Conservation (phyloP, 2,797 vertebrate species). For the Melanotaenia boesemani region DNA sequence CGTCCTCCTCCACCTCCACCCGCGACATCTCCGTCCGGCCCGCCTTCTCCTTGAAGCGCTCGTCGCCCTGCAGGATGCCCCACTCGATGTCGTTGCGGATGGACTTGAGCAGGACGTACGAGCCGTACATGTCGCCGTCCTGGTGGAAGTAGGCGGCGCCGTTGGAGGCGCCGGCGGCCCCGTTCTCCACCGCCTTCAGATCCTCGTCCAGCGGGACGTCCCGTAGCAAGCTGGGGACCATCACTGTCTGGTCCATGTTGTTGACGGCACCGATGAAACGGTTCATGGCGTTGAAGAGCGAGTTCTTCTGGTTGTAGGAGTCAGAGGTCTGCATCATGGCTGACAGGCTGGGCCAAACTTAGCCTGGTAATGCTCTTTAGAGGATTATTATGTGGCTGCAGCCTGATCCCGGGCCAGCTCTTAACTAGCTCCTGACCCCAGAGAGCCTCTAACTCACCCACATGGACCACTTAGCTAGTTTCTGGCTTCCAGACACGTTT, state of each 20-base stretch:
- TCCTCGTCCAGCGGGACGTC: conserved; percentile 88
- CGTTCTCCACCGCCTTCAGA: conserved; percentile 44
- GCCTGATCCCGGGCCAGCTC: conserved; percentile 27
- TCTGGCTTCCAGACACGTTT: background rate
- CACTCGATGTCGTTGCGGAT: conserved; percentile 94
- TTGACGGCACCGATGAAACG: conserved; percentile 94
- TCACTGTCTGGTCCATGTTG: conserved; percentile 97
- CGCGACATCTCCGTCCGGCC: conserved; percentile 56
- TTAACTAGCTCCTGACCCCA: conserved; percentile 1
- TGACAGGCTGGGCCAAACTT: conserved; percentile 45
- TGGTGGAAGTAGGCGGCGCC: conserved; percentile 78
- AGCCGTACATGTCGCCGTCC: conserved; percentile 91
- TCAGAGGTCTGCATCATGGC: conserved; percentile 91
- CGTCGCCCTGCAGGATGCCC: conserved; percentile 87
- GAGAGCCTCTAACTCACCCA: background rate
- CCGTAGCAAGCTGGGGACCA: conserved; percentile 93
- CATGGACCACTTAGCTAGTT: background rate
- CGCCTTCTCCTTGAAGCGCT: conserved; percentile 79
- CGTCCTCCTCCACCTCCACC: conserved; percentile 83
- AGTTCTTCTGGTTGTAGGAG: conserved; percentile 91
- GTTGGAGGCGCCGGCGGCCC: background rate
- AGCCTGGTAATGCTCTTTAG: conserved; percentile 52
- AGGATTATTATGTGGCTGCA: conserved; percentile 49
- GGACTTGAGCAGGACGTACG: conserved; percentile 92
- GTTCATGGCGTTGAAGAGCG: conserved; percentile 92